Conservation (phyloP, 2,888 invertebrate genomes). For the Drosophila ochracea region DNA sequence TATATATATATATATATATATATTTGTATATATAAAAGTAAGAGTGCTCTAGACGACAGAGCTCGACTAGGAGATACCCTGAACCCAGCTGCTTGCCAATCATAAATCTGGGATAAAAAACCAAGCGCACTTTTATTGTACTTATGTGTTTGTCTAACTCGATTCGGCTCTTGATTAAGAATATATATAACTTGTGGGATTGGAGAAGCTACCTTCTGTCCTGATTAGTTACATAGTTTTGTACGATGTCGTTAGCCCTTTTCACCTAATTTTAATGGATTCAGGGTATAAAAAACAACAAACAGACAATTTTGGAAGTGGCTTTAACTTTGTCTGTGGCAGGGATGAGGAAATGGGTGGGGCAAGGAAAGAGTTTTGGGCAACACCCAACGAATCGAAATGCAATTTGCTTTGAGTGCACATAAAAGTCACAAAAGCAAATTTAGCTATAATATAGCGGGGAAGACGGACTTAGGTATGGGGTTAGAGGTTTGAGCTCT, state of each 20-base stretch:
- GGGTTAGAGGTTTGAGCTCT: not conserved
- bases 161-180: not conserved
- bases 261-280: not conserved
- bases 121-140: not conserved
- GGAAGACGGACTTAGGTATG: not conserved
- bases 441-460: conserved; percentile 21
- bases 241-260: not conserved
- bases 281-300: conserved; percentile 19
- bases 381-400: conserved; percentile 58
- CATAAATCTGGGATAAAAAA: not conserved
- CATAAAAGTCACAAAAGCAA: conserved; percentile 59
- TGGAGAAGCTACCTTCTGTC: not conserved
- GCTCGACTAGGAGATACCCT: conserved; percentile 2
- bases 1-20: not conserved
- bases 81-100: not conserved
- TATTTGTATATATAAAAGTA: not conserved
- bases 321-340: conserved; percentile 43
- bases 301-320: conserved; percentile 23
- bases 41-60: not conserved
- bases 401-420: conserved; percentile 71
- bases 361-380: conserved; percentile 10
- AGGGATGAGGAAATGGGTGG: not conserved
- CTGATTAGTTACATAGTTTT: not conserved
- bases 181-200: not conserved
- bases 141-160: not conserved